Percentiles rank a stretch among this genome's conserved stretches.
These are phyloP conservation scores for Colistium nudipinnis DNA, from an alignment of 2,113 vertebrate species.

Conservation along the genomic window DNA sequence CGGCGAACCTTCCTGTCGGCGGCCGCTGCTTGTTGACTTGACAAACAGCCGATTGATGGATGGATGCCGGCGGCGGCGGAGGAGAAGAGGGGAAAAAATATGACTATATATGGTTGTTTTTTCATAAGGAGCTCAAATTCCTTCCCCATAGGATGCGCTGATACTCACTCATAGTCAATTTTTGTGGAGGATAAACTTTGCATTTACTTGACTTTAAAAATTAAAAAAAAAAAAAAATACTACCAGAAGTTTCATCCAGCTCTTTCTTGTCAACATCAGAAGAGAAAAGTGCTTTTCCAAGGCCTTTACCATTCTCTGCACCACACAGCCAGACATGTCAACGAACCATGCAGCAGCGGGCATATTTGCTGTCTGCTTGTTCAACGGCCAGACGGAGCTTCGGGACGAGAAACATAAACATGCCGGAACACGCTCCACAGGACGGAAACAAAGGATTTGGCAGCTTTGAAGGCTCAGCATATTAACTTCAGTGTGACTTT, in stretches of 20 bases:
- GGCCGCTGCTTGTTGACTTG: slow-evolving; percentile 9
- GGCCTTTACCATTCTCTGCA: too few relatives aligned
- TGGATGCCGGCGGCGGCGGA: background rate
- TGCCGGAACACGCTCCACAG: background rate
- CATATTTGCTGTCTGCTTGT: slow-evolving; percentile 1
- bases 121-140: too few relatives aligned
- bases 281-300: slow-evolving; percentile 1
- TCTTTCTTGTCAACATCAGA: too few relatives aligned
- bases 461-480: background rate
- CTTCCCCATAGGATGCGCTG: too few relatives aligned
- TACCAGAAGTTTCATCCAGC: too few relatives aligned
- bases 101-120: slow-evolving; percentile 11
- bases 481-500: background rate
- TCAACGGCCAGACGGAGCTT: slow-evolving; percentile 3
- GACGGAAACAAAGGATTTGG: background rate
- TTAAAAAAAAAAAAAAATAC: too few relatives aligned
- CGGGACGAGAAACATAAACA: background rate
- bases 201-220: too few relatives aligned
- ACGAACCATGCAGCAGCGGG: slow-evolving; percentile 4
- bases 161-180: too few relatives aligned
- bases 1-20: slow-evolving; percentile 35
- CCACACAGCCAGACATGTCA: background rate
- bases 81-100: background rate
- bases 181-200: too few relatives aligned
- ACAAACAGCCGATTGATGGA: slow-evolving; percentile 14